Percentiles rank a stretch among this genome's conserved stretches.
Conservation (phyloP, 2,113 vertebrate species). For the Python bivittatus region DNA sequence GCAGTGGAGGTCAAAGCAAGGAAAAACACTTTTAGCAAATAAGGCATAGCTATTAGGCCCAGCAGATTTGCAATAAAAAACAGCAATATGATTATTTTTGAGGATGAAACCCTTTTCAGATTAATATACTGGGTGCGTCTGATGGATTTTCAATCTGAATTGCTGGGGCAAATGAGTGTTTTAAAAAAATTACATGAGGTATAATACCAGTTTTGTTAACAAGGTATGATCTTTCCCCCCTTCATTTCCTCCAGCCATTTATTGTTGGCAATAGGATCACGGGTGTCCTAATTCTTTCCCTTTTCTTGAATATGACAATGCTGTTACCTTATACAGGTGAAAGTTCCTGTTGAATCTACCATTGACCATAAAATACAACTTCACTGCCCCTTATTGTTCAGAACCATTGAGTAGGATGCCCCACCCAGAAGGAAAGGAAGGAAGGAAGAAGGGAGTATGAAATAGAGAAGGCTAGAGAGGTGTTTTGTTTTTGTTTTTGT, state of each 20-base stretch:
- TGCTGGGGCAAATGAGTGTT: not conserved
- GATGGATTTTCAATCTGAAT: conserved; percentile 50
- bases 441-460: not conserved
- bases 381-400: not conserved
- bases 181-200: conserved; percentile 45
- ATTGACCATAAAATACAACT: not conserved
- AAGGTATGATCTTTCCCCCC: not conserved
- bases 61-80: conserved; percentile 44
- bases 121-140: not conserved
- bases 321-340: not conserved
- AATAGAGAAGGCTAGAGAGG: not conserved
- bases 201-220: conserved; percentile 25
- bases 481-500: not conserved
- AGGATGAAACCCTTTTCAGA: conserved; percentile 40
- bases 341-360: not conserved
- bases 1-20: not conserved
- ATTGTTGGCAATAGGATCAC: not conserved
- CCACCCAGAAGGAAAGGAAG: too few species aligned
- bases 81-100: conserved; percentile 48
- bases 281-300: not conserved
- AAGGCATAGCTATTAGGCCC: conserved; percentile 14
- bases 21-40: conserved; percentile 43
- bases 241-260: not conserved
- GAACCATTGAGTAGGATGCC: not conserved
- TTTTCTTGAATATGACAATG: not conserved